Base-by-base conservation (phyloP, 2,113 vertebrate genomes). In the Chelonoidis abingdonii region DNA sequence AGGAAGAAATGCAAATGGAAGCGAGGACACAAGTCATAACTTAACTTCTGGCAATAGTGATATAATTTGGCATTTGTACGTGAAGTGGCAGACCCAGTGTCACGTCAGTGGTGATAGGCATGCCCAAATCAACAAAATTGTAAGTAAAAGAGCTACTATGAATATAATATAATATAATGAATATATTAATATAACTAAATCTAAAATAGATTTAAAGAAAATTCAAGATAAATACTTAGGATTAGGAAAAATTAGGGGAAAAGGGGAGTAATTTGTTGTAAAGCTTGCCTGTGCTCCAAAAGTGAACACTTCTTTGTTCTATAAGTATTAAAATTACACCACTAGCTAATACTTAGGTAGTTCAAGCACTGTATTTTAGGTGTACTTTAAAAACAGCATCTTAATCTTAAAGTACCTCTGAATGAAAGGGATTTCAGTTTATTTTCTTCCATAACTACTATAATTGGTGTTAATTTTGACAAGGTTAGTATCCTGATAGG, bases 71-170 rank as follows among this genome's bases (percentile, higher is more conserved):
- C 5, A 8, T 5, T 12, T 29, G 2, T 6, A 2, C 14, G 10
- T 19, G n/a, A 4, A 85, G 47, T 3, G 75, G 13, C 1, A 8
- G 54, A 1, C 0, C 0, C 0, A 6, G 10, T 19, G n/a, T 47
- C 75, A 47, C 1, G 27, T 56, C 35, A 17, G 5, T 47, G 8
- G 10, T 2, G 8, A 5, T 78, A 44, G 31, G 24, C 50, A n/a
- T 80, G 8, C 3, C 2, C 1, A 3, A 89, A 16, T 38, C 11
- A 86, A 1, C n/a, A 14, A 29, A 82, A 83, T 81, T 41, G 10
- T 50, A 1, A 54, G 4, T 80, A 11, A 25, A 6, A 3, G 0
- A 4, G 2, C 2, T 2, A 1, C 0, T 84, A 3, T n/a, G 21
- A 65, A 14, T 81, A 65, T 11, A 56, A n/a, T 2, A 16, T 31